Percentiles rank a stretch among this genome's conserved stretches.
Evolutionary conservation across 2,888 invertebrate species (phyloP).

Genomic region (Patella caerulea): DNA sequence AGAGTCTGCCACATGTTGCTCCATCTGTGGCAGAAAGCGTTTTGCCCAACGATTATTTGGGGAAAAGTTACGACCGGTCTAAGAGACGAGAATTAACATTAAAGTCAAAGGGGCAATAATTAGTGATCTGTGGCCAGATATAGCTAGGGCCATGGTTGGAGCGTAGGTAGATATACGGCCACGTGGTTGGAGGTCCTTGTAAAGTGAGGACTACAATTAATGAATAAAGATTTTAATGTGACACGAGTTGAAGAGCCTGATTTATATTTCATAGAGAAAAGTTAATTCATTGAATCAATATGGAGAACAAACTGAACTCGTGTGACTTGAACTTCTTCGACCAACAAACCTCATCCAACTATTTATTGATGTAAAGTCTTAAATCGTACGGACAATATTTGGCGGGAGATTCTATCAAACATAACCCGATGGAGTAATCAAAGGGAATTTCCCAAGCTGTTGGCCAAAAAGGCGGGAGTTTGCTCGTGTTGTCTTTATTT

Average conservation of each 20-base stretch:
- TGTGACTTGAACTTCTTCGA: neutral
- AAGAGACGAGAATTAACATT: too few relatives aligned
- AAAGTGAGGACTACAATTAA: neutral
- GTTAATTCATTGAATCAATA: neutral
- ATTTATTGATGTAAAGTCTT: slow-evolving; percentile 6
- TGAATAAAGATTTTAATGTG: neutral
- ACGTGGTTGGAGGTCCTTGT: too few relatives aligned
- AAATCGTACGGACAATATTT: slow-evolving; percentile 4
- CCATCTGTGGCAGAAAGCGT: too few relatives aligned
- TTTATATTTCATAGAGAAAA: neutral
- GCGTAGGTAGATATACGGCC: too few relatives aligned
- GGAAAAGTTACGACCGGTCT: too few relatives aligned
- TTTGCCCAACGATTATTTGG: too few relatives aligned
- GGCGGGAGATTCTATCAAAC: neutral
- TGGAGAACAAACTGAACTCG: neutral
- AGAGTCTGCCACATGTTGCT: too few relatives aligned
- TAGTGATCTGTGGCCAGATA: too few relatives aligned
- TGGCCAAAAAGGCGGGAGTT: neutral
- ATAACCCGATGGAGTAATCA: slow-evolving; percentile 7
- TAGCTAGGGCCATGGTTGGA: too few relatives aligned
- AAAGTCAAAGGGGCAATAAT: too few relatives aligned
- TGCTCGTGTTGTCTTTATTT: neutral
- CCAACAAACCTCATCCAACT: neutral
- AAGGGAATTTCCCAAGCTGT: neutral
- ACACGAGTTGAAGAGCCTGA: neutral